Percentiles rank a stretch among this genome's conserved stretches.
Conservation (phyloP, 2,797 vertebrate species). For the Falco berigora region DNA sequence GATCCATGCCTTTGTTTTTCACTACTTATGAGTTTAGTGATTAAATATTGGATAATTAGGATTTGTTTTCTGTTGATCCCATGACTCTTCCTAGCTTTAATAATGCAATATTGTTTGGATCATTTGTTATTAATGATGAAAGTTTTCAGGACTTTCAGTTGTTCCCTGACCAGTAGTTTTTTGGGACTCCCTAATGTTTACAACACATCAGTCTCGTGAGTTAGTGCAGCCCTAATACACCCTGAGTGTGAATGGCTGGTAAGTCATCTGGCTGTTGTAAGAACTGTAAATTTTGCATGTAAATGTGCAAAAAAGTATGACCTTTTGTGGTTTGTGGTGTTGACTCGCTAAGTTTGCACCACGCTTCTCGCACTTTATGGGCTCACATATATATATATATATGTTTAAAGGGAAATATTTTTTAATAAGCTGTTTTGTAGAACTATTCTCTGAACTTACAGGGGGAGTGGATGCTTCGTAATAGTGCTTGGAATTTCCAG, state of each 20-base stretch:
- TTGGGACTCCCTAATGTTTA: background rate
- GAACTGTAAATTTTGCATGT: background rate
- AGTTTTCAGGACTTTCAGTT: background rate
- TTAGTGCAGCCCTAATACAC: background rate
- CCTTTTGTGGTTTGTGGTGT: background rate
- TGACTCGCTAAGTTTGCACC: background rate
- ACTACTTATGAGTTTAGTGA: background rate
- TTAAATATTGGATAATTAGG: background rate
- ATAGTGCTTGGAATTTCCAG: background rate
- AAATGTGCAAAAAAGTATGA: background rate
- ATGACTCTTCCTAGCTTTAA: background rate
- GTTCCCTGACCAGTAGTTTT: background rate
- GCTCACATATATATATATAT: background rate
- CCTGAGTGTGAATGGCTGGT: constrained; percentile 11
- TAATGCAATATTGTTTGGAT: background rate
- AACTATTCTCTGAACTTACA: background rate
- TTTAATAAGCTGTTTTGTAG: background rate
- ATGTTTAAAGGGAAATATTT: background rate
- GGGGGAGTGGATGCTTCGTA: background rate
- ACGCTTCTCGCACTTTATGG: background rate
- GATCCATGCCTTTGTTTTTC: background rate
- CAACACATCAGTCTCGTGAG: background rate
- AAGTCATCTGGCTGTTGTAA: background rate
- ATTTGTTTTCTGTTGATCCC: background rate
- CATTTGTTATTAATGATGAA: background rate